Evolutionary conservation across 2,797 vertebrate species (phyloP), one percentile per base, ranked within the genome.

Genomic region (Sebastes ruberrimus): DNA sequence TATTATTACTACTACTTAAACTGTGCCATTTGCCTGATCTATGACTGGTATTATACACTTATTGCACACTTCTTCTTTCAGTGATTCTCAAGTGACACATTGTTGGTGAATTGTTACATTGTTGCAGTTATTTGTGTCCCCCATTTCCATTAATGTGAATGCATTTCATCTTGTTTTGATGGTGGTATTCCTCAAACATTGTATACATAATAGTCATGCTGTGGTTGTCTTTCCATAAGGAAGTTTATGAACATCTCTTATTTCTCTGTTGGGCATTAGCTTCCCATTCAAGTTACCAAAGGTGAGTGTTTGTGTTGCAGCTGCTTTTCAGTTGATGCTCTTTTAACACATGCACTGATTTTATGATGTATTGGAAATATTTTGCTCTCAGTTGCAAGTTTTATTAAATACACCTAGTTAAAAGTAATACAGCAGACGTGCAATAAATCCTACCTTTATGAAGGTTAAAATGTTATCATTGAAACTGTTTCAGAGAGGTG

Each of bases 261-360:
- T 86, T 33, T 90, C 22, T 83, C 13, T 82, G 52, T 80, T 76
- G 35, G 33, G 7, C 9, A 53, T 73, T 77, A 85, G 71, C 46
- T 63, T 63, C 32, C 25, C 60, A 35, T 59, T 79, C 35, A 86
- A 46, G 67, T 67, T 52, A 22, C 4, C 1, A 59, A 49, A 88
- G 85, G 89, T 93, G 87, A 89, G 89, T 86, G 25, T 59, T 72
- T 30, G 8, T 42, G 64, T 32, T 72, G 62, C 55, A 79, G 64
- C 61, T 77, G 20, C 33, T 69, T 71, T 84, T 71, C 59, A 83
- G 62, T 74, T 65, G 71, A 42, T 80, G 53, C 30, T 38, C 69
- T 28, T 49, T 28, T 49, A 77, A 82, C 61, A 63, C 28, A 55
- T 75, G 55, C 22, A n/a, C 22, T 61, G 46, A 4, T 64, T 6